Conservation (phyloP, 2,888 invertebrate genomes). For the Syritta pipiens region DNA sequence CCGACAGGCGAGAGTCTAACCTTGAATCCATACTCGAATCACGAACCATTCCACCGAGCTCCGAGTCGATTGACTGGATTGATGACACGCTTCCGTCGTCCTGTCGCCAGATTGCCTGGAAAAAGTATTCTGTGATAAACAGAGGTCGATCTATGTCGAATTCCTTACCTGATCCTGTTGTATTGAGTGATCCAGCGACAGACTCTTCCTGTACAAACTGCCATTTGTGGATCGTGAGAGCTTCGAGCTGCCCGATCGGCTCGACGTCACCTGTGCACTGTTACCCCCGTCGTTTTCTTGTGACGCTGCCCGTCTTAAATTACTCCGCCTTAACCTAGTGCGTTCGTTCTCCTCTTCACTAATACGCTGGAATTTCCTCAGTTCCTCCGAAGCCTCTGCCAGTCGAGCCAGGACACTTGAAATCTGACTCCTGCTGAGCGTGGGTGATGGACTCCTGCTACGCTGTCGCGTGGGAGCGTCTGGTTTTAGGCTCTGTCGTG, state of each 20-base stretch:
- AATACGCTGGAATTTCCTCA: constrained; percentile 81
- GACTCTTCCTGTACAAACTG: constrained; percentile 84
- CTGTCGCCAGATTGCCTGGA: constrained; percentile 88
- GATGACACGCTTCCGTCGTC: constrained; percentile 92
- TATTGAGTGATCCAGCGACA: constrained; percentile 85
- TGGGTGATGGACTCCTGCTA: constrained; percentile 76
- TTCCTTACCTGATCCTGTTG: constrained; percentile 79
- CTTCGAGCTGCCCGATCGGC: constrained; percentile 75
- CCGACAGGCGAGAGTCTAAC: constrained; percentile 90
- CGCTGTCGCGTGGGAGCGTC: constrained; percentile 74
- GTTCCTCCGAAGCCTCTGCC: constrained; percentile 86
- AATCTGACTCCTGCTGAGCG: constrained; percentile 74
- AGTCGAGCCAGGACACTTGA: constrained; percentile 81
- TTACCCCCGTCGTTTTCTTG: constrained; percentile 83
- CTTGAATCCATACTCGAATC: constrained; percentile 83
- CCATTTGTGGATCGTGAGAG: constrained; percentile 79
- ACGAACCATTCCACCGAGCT: constrained; percentile 84
- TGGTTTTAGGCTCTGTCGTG: constrained; percentile 74
- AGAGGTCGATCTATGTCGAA: constrained; percentile 2
- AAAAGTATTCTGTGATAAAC: constrained; percentile 1
- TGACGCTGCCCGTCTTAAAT: constrained; percentile 81
- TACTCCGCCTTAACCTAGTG: constrained; percentile 79
- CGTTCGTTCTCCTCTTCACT: constrained; percentile 81
- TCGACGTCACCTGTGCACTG: constrained; percentile 76
- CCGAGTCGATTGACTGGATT: constrained; percentile 88